Conservation (phyloP, 2,797 vertebrate genomes). For the Falco rusticolus region DNA sequence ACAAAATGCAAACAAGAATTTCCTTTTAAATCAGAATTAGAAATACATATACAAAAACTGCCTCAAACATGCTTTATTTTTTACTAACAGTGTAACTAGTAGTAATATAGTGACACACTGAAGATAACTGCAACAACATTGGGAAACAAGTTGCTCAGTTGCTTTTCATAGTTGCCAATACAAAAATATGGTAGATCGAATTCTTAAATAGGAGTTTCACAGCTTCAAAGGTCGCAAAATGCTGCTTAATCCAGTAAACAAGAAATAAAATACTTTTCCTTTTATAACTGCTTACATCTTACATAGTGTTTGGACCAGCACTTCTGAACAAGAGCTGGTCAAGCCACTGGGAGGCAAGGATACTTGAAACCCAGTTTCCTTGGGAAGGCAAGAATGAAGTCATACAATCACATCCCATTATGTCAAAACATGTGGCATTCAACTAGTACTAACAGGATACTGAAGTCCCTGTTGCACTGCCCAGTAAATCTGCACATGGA, state of each 20-base stretch:
- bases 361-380: background rate
- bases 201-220: background rate
- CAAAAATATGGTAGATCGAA: background rate
- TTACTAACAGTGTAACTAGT: background rate
- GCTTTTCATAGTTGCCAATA: background rate
- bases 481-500: background rate
- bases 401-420: background rate
- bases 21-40: background rate
- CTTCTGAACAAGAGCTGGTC: background rate
- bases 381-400: background rate
- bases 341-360: background rate
- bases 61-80: background rate
- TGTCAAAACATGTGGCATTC: background rate
- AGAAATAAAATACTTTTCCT: background rate
- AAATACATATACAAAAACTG: background rate
- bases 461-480: background rate
- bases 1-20: background rate
- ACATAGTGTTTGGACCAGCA: background rate
- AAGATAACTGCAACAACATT: background rate
- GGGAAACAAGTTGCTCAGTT: background rate
- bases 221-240: constrained; percentile 5
- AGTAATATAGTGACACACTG: background rate
- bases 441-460: background rate
- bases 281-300: background rate
- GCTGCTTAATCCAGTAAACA: background rate